Percentiles rank a stretch among this genome's conserved stretches.
phyloP scores from a whole-genome alignment of 2,797 vertebrate genomes.

The Acomys russatus region DNA sequence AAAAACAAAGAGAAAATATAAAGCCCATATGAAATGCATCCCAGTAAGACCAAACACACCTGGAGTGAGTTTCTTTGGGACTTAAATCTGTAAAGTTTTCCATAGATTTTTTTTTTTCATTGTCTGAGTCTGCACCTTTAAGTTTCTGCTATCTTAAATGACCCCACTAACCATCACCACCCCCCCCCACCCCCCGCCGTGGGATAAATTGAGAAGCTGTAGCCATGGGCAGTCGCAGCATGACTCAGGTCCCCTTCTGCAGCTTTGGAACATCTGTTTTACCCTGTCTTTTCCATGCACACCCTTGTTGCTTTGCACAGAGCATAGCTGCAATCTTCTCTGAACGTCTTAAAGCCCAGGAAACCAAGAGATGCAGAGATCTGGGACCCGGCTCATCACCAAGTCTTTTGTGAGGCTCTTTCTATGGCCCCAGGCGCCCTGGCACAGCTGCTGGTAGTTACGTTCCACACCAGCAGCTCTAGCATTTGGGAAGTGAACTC shows the following conservation, averaged over 20 bases:
- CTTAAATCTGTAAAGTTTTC: background rate
- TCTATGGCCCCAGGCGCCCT: constrained; percentile 83
- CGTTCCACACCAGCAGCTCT: constrained; percentile 88
- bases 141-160: background rate
- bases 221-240: background rate
- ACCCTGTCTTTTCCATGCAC: background rate
- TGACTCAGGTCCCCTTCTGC: background rate
- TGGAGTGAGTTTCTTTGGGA: background rate
- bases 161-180: no score
- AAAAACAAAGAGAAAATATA: background rate
- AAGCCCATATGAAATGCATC: background rate
- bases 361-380: constrained; percentile 75
- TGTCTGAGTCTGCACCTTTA: background rate
- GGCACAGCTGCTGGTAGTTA: constrained; percentile 84
- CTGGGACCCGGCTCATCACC: constrained; percentile 68
- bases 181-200: no score
- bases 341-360: constrained; percentile 34
- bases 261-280: constrained; percentile 52
- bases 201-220: background rate
- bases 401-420: constrained; percentile 84
- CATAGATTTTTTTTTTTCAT: background rate
- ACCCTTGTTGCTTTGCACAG: background rate
- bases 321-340: constrained; percentile 21
- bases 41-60: no score
- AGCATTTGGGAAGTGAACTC: constrained; percentile 84